Conservation (phyloP, 2,113 vertebrate species). For the Hyperoodon ampullatus region DNA sequence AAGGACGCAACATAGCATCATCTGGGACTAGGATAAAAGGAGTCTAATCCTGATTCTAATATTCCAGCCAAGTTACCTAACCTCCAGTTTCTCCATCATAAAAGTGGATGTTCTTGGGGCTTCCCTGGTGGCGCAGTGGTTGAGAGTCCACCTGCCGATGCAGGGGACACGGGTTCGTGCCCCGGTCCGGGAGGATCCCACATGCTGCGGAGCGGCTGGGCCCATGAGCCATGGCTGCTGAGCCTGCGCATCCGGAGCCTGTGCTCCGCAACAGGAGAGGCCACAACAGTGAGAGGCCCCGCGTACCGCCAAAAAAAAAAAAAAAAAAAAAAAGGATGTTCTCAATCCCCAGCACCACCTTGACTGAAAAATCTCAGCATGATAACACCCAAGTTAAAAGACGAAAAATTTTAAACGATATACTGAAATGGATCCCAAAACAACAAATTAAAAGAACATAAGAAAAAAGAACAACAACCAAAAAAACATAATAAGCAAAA, state of each 20-base stretch:
- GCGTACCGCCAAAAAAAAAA: too few relatives aligned
- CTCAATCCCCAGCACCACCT: background rate
- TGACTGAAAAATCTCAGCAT: conserved; percentile 10
- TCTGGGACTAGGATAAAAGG: background rate
- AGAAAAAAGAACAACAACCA: too few relatives aligned
- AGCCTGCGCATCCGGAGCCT: too few relatives aligned
- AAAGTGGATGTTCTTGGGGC: conserved; percentile 5
- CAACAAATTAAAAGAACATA: background rate
- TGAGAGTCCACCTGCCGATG: too few relatives aligned
- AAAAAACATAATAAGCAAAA: background rate
- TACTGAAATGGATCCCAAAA: conserved; percentile 11
- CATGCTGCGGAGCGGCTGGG: too few relatives aligned
- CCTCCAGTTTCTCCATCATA: background rate
- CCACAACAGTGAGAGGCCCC: too few relatives aligned
- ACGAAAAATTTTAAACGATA: background rate
- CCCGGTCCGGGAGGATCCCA: too few relatives aligned
- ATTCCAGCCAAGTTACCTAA: background rate
- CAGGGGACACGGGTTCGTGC: too few relatives aligned
- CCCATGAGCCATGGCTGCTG: too few relatives aligned
- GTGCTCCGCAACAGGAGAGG: too few relatives aligned
- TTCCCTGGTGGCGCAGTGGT: too few relatives aligned
- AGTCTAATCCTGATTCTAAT: background rate
- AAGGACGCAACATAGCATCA: background rate
- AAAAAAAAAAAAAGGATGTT: background rate
- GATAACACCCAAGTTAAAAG: conserved; percentile 32